Evolutionary conservation across 1,140 invertebrate species (phyloP), one percentile per base, ranked within the genome.

Genomic region (Venustaconcha ellipsiformis): DNA sequence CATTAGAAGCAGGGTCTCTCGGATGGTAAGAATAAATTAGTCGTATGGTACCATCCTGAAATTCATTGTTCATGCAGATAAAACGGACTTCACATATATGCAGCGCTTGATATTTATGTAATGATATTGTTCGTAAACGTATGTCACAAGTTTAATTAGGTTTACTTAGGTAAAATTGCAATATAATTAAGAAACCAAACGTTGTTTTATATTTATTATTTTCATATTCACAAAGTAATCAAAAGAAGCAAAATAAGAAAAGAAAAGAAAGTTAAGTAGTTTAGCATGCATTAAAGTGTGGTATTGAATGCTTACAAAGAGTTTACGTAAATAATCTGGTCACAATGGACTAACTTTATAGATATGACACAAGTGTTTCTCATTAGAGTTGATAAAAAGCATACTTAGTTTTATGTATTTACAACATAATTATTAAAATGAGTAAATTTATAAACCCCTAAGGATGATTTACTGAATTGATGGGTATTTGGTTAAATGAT

Each of bases 21-120:
- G 70, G 57, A 48, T 78, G 63, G 70, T 72, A 78, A 15, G 76
- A 67, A 62, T 56, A 78, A 17, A 78, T 78, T 14, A 70, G 60
- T 48, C 66, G 62, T 3, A 63, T 60, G 14, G 76, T 78, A 48
- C 60, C 76, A 1, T 78, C 71, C 76, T 78, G 57, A 18, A 66
- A 66, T 58, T 57, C 2, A 57, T 26, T 37, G 37, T 8, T 8
- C 37, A 37, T 37, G 37, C 37, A 37, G 8, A 37, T 37, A 8
- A 37, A 37, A 59, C 20, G 37, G 13, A 69, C 20, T 14, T 37
- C 26, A 62, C 23, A 18, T 17, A 23, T 23, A 23, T 23, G 23
- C 23, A 23, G 23, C 23, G 23, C 23, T 0, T 23, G 1, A 23
- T 23, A 23, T 23, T 14, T 60, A 14, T 30, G 6, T 37, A 37